phyloP scores from a whole-genome alignment of 1,140 invertebrate genomes.

The Homalodisca vitripennis region DNA sequence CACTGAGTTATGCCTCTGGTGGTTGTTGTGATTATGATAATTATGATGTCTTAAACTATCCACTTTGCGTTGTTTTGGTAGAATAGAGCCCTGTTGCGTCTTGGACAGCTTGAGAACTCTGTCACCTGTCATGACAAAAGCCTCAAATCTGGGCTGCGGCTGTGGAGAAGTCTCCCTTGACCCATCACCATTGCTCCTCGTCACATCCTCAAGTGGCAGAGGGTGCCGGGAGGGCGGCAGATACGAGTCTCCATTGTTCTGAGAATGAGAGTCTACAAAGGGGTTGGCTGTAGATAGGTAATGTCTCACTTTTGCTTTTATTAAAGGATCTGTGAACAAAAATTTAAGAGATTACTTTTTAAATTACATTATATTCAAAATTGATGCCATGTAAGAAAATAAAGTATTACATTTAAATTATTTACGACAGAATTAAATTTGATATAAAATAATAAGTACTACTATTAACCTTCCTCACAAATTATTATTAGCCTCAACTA shows the following conservation, averaged over 20 bases:
- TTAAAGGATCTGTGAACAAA: constrained; percentile 75
- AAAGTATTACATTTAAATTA: no score
- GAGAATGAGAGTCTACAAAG: background rate
- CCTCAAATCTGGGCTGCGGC: constrained; percentile 66
- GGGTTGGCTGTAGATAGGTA: constrained; percentile 59
- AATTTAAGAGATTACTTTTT: no score
- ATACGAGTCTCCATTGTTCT: constrained; percentile 27
- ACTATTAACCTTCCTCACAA: no score
- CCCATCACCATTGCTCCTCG: constrained; percentile 34
- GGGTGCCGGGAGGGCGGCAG: constrained; percentile 32
- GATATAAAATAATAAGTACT: no score
- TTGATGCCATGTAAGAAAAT: no score
- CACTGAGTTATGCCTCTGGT: constrained; percentile 66
- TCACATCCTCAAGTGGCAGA: constrained; percentile 36
- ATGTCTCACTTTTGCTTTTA: constrained; percentile 76
- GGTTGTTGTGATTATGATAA: constrained; percentile 48
- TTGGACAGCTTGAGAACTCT: constrained; percentile 87
- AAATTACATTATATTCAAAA: no score
- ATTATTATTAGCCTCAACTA: no score
- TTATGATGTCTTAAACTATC: constrained; percentile 56
- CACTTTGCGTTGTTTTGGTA: constrained; percentile 63
- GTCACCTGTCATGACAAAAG: constrained; percentile 97
- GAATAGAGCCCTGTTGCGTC: constrained; percentile 61
- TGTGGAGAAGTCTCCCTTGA: background rate
- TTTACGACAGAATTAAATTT: no score